phyloP scores from a whole-genome alignment of 2,888 invertebrate genomes.

The Auanema sp. region DNA sequence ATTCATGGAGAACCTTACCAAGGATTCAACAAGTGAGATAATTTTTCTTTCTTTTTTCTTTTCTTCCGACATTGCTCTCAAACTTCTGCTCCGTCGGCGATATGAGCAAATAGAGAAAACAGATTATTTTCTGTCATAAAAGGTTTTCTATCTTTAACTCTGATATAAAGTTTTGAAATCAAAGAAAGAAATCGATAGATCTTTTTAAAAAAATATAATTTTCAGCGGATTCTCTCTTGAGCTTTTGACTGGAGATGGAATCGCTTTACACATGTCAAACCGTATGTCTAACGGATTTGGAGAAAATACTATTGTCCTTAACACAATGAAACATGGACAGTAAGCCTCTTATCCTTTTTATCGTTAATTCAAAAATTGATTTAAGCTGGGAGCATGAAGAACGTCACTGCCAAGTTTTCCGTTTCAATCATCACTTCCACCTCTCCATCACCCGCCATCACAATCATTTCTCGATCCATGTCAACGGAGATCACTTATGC shows the following conservation, averaged over 20 bases:
- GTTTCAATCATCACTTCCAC: constrained; percentile 17
- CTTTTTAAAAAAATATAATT: not conserved
- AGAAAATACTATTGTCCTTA: constrained; percentile 19
- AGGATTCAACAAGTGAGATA: constrained; percentile 40
- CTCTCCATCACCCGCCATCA: not conserved
- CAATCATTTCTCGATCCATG: constrained; percentile 16
- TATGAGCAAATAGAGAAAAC: too few relatives aligned
- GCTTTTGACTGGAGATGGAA: constrained; percentile 16
- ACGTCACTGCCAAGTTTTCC: constrained; percentile 10
- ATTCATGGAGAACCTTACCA: constrained; percentile 23
- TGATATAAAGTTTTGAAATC: constrained; percentile 4
- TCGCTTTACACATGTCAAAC: constrained; percentile 17
- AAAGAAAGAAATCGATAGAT: constrained; percentile 4
- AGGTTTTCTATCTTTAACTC: not conserved
- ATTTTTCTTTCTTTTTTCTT: constrained; percentile 7
- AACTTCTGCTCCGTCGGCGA: constrained; percentile 6
- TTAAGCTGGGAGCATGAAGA: constrained; percentile 10
- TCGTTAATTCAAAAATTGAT: too few relatives aligned
- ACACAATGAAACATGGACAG: constrained; percentile 16
- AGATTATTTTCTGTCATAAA: not conserved
- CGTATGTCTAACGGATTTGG: constrained; percentile 15
- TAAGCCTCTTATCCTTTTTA: too few relatives aligned
- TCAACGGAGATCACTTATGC: constrained; percentile 22
- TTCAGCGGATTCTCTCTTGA: constrained; percentile 23
- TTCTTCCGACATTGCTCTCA: constrained; percentile 4